These are phyloP conservation scores for Heliconius hermathena DNA, from an alignment of 1,140 invertebrate genomes.

Conservation along the genomic window DNA sequence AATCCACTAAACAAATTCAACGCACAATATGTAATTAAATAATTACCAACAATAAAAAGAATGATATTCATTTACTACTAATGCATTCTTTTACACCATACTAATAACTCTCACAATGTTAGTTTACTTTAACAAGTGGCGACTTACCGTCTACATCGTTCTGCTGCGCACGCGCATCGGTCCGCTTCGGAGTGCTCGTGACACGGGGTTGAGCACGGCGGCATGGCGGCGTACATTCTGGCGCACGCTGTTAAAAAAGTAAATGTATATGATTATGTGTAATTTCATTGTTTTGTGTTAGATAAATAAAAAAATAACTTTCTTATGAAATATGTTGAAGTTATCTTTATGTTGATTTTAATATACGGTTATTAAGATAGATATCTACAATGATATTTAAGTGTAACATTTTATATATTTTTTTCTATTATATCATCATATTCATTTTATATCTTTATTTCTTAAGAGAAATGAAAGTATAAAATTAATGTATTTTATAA, in stretches of 20 bases:
- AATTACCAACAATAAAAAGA: too few species aligned
- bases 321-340: background rate
- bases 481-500: too few species aligned
- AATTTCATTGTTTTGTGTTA: background rate
- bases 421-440: too few species aligned
- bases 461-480: too few species aligned
- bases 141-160: slow-evolving; percentile 59
- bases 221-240: slow-evolving; percentile 71
- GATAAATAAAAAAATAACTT: background rate
- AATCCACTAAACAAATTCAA: too few species aligned
- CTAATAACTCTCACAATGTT: background rate
- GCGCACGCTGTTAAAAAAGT: slow-evolving; percentile 54
- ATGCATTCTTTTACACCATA: too few species aligned
- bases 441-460: too few species aligned
- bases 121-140: background rate
- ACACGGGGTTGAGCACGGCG: slow-evolving; percentile 61
- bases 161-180: slow-evolving; percentile 37
- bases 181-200: slow-evolving; percentile 56
- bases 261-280: slow-evolving; percentile 3
- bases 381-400: background rate
- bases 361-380: background rate
- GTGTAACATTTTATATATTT: background rate
- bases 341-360: background rate
- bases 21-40: too few species aligned
- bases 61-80: too few species aligned